These are phyloP conservation scores for Timema cristinae DNA, from an alignment of 2,888 invertebrate genomes.

Conservation along the genomic window DNA sequence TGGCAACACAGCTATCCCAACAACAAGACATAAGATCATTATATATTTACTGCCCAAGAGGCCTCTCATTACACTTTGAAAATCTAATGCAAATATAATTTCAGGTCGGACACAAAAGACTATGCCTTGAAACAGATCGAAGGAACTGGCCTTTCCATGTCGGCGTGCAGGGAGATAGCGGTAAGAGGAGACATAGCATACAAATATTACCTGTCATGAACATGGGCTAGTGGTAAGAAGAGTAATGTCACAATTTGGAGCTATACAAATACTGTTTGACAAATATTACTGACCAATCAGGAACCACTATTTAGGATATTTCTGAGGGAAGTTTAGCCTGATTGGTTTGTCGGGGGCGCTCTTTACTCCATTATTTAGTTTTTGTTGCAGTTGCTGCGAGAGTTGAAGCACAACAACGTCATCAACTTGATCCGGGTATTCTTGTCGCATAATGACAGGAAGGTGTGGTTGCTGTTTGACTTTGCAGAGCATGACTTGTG, in stretches of 20 bases:
- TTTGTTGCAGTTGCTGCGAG: slow-evolving; percentile 76
- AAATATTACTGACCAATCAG: too few relatives aligned
- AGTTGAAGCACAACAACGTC: slow-evolving; percentile 94
- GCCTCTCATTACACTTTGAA: too few relatives aligned
- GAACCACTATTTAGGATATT: too few relatives aligned
- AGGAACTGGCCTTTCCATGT: slow-evolving; percentile 98
- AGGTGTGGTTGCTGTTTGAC: slow-evolving; percentile 96
- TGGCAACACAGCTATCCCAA: too few relatives aligned
- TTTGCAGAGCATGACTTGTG: slow-evolving; percentile 99
- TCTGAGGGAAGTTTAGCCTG: too few relatives aligned
- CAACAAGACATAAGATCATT: too few relatives aligned
- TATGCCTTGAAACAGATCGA: slow-evolving; percentile 99
- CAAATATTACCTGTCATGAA: too few relatives aligned
- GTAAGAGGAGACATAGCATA: slow-evolving; percentile 52
- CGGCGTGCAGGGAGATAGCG: slow-evolving; percentile 97
- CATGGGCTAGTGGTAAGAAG: too few relatives aligned
- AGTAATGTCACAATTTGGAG: too few relatives aligned
- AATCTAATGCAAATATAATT: slow-evolving; percentile 16
- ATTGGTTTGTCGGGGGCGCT: too few relatives aligned
- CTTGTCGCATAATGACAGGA: slow-evolving; percentile 91
- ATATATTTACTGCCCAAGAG: too few relatives aligned
- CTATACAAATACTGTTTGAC: too few relatives aligned
- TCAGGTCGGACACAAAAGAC: slow-evolving; percentile 72
- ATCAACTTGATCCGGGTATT: slow-evolving; percentile 95
- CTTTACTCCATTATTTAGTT: not conserved